A percentile compares a stretch with the other conserved stretches of the same genome.
Conservation (phyloP, 2,113 vertebrate species). For the Pseudonaja textilis region DNA sequence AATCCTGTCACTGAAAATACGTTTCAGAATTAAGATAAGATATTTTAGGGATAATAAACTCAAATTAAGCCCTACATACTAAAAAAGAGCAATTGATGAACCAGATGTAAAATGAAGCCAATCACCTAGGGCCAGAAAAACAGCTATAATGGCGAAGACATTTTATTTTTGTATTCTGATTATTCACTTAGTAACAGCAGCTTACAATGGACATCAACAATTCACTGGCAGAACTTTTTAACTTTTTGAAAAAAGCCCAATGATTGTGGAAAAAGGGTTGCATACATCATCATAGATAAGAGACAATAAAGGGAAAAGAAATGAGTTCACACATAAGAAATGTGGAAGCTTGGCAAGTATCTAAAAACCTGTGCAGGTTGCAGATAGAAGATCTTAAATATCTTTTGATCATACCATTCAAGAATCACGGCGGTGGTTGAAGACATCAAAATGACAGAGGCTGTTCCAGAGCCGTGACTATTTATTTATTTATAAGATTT, state of each 20-base stretch:
- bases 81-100: not conserved
- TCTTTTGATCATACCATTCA: not conserved
- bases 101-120: not conserved
- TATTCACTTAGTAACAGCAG: not conserved
- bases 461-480: not conserved
- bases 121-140: not conserved
- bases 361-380: not conserved
- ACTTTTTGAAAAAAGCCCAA: not conserved
- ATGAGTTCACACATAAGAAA: not conserved
- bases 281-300: not conserved
- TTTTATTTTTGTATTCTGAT: not conserved
- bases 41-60: not conserved
- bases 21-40: not conserved
- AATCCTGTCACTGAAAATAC: not conserved
- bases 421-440: not conserved
- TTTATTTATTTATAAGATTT: not conserved
- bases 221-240: not conserved
- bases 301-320: not conserved
- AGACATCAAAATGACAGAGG: not conserved
- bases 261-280: not conserved
- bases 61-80: not conserved
- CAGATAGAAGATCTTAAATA: not conserved
- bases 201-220: not conserved
- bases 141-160: not conserved
- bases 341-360: not conserved